Conservation (phyloP, 64 coral and sea anemone genomes). For the Trachythela sp. region DNA sequence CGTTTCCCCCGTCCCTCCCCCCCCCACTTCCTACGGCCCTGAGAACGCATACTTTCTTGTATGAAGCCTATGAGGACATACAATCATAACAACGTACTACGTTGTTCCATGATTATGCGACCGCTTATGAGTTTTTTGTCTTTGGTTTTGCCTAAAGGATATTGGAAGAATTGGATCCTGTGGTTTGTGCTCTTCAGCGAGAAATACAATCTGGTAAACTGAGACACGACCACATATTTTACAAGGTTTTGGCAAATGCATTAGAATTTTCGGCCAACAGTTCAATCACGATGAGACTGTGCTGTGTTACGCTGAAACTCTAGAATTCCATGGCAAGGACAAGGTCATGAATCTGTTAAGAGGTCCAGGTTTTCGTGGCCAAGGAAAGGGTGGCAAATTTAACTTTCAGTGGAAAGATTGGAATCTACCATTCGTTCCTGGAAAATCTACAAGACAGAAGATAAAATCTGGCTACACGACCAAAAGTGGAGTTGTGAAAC, state of each 20-base stretch:
- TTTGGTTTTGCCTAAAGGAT: too few species aligned
- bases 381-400: background rate
- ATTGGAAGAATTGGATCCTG: too few species aligned
- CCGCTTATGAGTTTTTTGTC: too few species aligned
- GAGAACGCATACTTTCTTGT: too few species aligned
- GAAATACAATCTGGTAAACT: background rate
- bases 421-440: conserved; percentile 24
- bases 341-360: conserved; percentile 41
- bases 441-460: conserved; percentile 35
- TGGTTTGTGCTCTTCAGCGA: too few species aligned
- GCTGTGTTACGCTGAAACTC: conserved; percentile 32
- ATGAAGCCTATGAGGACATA: too few species aligned
- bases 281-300: background rate
- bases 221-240: background rate
- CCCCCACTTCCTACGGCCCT: too few species aligned
- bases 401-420: conserved; percentile 26
- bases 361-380: conserved; percentile 34
- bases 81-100: too few species aligned
- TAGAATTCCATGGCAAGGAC: conserved; percentile 40
- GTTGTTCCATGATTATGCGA: too few species aligned
- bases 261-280: background rate
- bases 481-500: conserved; percentile 23
- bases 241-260: background rate
- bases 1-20: too few species aligned
- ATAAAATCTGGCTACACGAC: conserved; percentile 32